Percentiles rank a stretch among this genome's conserved stretches.
phyloP scores from a whole-genome alignment of 2,113 vertebrate genomes.

The Xenopus tropicalis region DNA sequence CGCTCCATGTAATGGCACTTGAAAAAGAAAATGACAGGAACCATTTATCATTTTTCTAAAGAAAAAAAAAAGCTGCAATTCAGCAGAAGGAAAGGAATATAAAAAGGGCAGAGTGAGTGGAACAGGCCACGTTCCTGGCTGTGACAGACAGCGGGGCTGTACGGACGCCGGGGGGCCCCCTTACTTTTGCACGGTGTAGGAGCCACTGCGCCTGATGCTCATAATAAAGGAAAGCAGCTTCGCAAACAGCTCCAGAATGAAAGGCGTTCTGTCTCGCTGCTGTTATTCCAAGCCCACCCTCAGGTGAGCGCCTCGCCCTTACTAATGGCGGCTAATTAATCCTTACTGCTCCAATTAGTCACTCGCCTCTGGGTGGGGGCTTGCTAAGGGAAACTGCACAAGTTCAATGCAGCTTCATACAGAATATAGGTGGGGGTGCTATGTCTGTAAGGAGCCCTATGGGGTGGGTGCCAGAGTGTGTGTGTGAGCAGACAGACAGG shows the following conservation, averaged over 20 bases:
- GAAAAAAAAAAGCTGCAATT: too few relatives aligned
- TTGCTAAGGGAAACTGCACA: neutral
- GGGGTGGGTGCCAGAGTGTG: too few relatives aligned
- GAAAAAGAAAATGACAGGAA: too few relatives aligned
- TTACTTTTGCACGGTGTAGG: slow-evolving; percentile 28
- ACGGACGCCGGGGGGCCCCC: neutral
- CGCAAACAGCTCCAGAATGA: slow-evolving; percentile 3
- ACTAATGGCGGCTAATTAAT: neutral
- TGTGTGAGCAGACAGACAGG: too few relatives aligned
- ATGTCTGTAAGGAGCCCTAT: too few relatives aligned
- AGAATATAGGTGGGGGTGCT: too few relatives aligned
- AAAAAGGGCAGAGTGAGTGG: too few relatives aligned
- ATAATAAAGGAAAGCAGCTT: slow-evolving; percentile 16
- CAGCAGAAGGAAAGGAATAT: too few relatives aligned
- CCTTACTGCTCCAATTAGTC: neutral
- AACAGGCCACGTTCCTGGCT: too few relatives aligned
- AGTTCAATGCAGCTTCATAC: too few relatives aligned
- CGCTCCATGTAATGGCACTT: too few relatives aligned
- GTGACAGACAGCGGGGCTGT: neutral
- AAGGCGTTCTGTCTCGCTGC: neutral
- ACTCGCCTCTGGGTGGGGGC: neutral
- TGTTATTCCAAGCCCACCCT: neutral
- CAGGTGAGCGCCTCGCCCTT: neutral
- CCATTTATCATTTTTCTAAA: too few relatives aligned
- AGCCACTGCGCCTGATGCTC: slow-evolving; percentile 11